These are phyloP conservation scores for Promerops cafer DNA, from an alignment of 2,113 vertebrate species.

Conservation along the genomic window DNA sequence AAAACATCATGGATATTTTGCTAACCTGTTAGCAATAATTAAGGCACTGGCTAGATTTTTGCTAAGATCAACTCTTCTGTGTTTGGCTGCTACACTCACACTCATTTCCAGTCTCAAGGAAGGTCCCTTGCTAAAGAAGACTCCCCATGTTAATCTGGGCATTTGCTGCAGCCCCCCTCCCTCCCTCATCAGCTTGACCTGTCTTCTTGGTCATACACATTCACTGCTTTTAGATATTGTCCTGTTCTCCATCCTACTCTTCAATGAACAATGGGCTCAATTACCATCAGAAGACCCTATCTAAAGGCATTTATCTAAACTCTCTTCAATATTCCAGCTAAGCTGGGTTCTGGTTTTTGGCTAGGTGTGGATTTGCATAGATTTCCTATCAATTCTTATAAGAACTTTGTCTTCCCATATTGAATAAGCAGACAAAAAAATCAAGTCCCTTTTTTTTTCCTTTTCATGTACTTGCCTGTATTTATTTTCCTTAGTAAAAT, in stretches of 20 bases:
- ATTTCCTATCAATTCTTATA: neutral
- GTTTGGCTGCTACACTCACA: rapidly evolving
- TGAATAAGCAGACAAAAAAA: neutral
- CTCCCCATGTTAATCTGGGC: neutral
- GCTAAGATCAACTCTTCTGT: neutral
- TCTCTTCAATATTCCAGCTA: neutral
- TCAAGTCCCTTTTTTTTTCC: neutral
- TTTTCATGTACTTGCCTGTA: neutral
- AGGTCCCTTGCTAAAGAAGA: neutral
- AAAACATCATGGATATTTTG: neutral
- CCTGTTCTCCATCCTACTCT: neutral
- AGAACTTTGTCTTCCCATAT: neutral
- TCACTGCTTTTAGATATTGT: neutral
- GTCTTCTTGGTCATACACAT: neutral
- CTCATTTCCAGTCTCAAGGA: neutral
- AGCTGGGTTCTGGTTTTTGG: neutral
- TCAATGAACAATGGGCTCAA: neutral
- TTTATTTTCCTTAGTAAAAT: neutral
- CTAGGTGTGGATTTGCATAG: neutral
- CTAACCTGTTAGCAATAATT: neutral
- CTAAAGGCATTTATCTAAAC: neutral
- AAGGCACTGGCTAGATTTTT: neutral
- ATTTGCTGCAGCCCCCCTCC: neutral
- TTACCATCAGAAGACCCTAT: neutral
- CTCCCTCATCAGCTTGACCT: neutral